phyloP scores from a whole-genome alignment of 2,888 invertebrate species.

The Leptinotarsa juncta region DNA sequence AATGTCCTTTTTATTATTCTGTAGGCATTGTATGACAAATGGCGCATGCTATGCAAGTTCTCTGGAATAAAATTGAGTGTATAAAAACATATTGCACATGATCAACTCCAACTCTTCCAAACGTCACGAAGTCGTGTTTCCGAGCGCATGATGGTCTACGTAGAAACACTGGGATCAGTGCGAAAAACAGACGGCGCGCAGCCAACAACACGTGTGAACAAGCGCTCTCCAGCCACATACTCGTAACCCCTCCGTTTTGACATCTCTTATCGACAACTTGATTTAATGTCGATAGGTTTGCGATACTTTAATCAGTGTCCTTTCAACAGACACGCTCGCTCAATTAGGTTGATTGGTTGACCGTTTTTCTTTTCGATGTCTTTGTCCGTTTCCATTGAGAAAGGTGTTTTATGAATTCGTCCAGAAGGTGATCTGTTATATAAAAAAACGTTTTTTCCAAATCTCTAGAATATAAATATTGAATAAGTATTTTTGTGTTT shows the following conservation, averaged over 20 bases:
- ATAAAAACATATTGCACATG: too few relatives aligned
- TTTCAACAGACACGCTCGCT: conserved; percentile 35
- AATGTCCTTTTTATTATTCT: too few relatives aligned
- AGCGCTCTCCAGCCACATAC: conserved; percentile 26
- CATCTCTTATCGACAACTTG: conserved; percentile 58
- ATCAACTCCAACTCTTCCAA: not conserved
- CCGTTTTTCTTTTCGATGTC: conserved; percentile 20
- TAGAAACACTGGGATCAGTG: conserved; percentile 4
- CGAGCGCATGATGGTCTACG: not conserved
- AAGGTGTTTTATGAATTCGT: not conserved
- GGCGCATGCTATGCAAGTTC: too few relatives aligned
- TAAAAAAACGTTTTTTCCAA: not conserved
- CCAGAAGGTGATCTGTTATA: not conserved
- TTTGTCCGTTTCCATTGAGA: not conserved
- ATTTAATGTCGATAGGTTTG: conserved; percentile 58
- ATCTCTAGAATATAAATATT: too few relatives aligned
- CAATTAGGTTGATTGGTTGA: conserved; percentile 40
- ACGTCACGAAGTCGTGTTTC: conserved; percentile 14
- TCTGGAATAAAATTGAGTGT: too few relatives aligned
- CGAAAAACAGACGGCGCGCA: conserved; percentile 22
- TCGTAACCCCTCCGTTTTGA: conserved; percentile 43
- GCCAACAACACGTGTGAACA: conserved; percentile 48
- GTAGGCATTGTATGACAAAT: too few relatives aligned
- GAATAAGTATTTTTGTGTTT: too few relatives aligned
- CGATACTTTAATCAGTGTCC: conserved; percentile 54